These are phyloP conservation scores for Scaptomyza pallida DNA, from an alignment of 1,140 invertebrate genomes.

Conservation along the genomic window DNA sequence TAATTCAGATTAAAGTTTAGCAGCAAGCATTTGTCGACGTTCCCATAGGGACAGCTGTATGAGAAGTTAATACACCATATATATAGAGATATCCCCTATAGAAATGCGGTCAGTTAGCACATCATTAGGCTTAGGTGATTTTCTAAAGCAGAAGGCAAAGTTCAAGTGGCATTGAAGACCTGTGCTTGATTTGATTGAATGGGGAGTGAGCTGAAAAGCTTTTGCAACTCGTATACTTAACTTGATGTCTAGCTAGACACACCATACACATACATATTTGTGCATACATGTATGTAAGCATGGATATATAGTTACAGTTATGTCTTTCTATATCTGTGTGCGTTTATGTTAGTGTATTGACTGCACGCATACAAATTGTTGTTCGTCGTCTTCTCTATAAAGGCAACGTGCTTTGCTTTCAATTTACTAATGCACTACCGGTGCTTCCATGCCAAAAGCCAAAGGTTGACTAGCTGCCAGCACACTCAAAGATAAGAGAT, in stretches of 20 bases:
- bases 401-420: constrained; percentile 64
- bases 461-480: constrained; percentile 60
- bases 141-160: constrained; percentile 17
- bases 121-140: constrained; percentile 43
- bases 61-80: background rate
- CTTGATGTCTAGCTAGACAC: constrained; percentile 36
- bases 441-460: constrained; percentile 40
- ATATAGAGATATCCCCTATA: background rate
- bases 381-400: constrained; percentile 42
- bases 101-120: constrained; percentile 50
- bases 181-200: constrained; percentile 59
- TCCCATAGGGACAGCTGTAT: constrained; percentile 10
- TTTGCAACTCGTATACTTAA: constrained; percentile 37
- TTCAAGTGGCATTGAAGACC: constrained; percentile 42
- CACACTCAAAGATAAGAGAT: constrained; percentile 33
- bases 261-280: constrained; percentile 3
- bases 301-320: constrained; percentile 10
- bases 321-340: constrained; percentile 9
- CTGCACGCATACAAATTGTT: constrained; percentile 51
- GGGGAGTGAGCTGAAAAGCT: constrained; percentile 38
- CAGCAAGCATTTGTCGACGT: constrained; percentile 15
- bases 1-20: constrained; percentile 30
- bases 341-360: constrained; percentile 65
- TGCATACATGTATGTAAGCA: background rate
- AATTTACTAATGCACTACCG: constrained; percentile 78